A percentile compares a stretch with the other conserved stretches of the same genome.
Evolutionary conservation across 1,140 invertebrate genomes (phyloP).

Genomic region (Prorops nasuta): DNA sequence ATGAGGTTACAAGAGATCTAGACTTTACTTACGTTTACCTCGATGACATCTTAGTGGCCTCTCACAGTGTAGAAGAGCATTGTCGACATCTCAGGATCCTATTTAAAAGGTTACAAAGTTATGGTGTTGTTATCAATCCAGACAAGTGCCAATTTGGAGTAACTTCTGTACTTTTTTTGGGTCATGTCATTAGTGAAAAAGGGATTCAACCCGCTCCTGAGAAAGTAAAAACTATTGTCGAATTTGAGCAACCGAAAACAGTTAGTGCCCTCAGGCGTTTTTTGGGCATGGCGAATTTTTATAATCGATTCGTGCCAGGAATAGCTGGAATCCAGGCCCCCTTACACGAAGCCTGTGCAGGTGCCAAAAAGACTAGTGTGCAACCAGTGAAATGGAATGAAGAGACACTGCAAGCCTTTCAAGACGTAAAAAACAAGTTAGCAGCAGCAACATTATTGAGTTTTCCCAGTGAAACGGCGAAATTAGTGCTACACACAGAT

Average conservation of each 20-base stretch:
- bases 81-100: slow-evolving; percentile 10
- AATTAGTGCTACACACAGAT: neutral
- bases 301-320: neutral
- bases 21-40: slow-evolving; percentile 22
- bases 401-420: neutral
- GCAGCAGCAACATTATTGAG: neutral
- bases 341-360: neutral
- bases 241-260: slow-evolving; percentile 20
- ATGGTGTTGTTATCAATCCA: slow-evolving; percentile 32
- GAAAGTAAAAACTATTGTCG: slow-evolving; percentile 16
- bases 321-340: neutral
- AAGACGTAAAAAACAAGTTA: neutral
- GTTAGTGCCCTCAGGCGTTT: neutral
- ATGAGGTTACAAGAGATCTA: slow-evolving; percentile 8
- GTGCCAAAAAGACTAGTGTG: neutral
- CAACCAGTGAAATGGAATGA: neutral
- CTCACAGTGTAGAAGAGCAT: slow-evolving; percentile 17
- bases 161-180: slow-evolving; percentile 32
- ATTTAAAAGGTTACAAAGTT: slow-evolving; percentile 25
- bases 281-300: neutral
- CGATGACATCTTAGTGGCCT: slow-evolving; percentile 33
- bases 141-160: slow-evolving; percentile 35
- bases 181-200: slow-evolving; percentile 16
- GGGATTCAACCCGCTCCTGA: slow-evolving; percentile 11
- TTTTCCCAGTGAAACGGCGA: neutral